Percentiles rank a stretch among this genome's conserved stretches.
Conservation (phyloP, 2,113 vertebrate genomes). For the Chaenocephalus aceratus region DNA sequence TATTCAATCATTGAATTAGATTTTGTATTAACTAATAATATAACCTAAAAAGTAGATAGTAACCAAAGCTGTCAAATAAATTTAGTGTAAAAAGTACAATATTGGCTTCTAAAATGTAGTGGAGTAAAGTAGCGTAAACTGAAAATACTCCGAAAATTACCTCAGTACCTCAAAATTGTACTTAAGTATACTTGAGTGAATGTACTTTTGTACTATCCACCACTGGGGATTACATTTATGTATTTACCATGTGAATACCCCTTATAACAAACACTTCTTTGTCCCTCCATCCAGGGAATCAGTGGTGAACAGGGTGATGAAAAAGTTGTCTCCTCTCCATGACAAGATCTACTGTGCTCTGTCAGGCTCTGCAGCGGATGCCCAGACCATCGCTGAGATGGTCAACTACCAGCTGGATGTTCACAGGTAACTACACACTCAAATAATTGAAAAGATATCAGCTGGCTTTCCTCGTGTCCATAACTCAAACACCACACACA, state of each 20-base stretch:
- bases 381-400: conserved; percentile 89
- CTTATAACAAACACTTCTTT: not conserved
- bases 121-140: too few relatives aligned
- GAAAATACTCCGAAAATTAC: too few relatives aligned
- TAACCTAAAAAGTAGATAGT: too few relatives aligned
- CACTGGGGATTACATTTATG: not conserved
- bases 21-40: too few relatives aligned
- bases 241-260: too few relatives aligned
- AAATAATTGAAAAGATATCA: not conserved
- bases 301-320: conserved; percentile 91
- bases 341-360: conserved; percentile 90
- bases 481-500: not conserved
- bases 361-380: conserved; percentile 91
- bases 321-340: conserved; percentile 89
- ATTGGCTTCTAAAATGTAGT: too few relatives aligned
- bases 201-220: too few relatives aligned
- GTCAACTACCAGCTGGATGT: conserved; percentile 90
- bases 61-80: too few relatives aligned
- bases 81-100: too few relatives aligned
- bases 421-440: conserved; percentile 83
- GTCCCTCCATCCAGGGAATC: conserved; percentile 66
- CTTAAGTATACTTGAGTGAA: too few relatives aligned
- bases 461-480: not conserved
- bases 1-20: too few relatives aligned
- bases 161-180: too few relatives aligned